A percentile compares a stretch with the other conserved stretches of the same genome.
phyloP scores from a whole-genome alignment of 2,113 vertebrate genomes.

The Dipodomys spectabilis region DNA sequence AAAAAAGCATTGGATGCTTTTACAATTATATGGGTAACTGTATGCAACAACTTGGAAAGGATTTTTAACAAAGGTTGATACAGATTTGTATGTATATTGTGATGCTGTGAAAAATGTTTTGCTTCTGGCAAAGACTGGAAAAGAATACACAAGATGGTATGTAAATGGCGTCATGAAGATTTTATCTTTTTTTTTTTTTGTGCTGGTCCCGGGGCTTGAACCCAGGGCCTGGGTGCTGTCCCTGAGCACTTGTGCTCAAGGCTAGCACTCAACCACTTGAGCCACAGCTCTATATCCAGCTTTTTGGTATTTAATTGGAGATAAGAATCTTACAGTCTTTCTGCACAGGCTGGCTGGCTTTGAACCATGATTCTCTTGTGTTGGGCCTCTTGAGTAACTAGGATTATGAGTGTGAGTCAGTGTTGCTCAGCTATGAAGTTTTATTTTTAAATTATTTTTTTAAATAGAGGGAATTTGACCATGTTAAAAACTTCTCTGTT shows the following conservation, averaged over 20 bases:
- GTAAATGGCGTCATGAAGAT: not conserved
- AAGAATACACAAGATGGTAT: not conserved
- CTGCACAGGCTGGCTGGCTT: too few relatives aligned
- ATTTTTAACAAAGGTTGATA: constrained; percentile 4
- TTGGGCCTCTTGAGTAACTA: too few relatives aligned
- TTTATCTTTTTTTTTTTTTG: not conserved
- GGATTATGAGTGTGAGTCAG: too few relatives aligned
- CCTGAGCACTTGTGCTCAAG: too few relatives aligned
- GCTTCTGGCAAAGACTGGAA: not conserved
- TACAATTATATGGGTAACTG: not conserved
- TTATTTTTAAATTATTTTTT: constrained; percentile 1
- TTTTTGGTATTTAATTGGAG: not conserved
- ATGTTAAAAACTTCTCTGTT: not conserved
- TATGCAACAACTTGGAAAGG: constrained; percentile 26
- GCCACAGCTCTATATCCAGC: not conserved
- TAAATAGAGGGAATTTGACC: not conserved
- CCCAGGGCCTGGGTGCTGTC: too few relatives aligned
- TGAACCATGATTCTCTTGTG: too few relatives aligned
- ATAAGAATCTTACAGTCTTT: not conserved
- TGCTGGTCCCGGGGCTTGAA: too few relatives aligned
- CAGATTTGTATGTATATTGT: constrained; percentile 17
- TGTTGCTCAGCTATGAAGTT: too few relatives aligned
- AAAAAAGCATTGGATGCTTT: not conserved
- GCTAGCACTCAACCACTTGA: too few relatives aligned
- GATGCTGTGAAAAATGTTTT: constrained; percentile 18